Evolutionary conservation across 2,888 invertebrate genomes (phyloP).

Genomic region (Stenotaenia linearis): DNA sequence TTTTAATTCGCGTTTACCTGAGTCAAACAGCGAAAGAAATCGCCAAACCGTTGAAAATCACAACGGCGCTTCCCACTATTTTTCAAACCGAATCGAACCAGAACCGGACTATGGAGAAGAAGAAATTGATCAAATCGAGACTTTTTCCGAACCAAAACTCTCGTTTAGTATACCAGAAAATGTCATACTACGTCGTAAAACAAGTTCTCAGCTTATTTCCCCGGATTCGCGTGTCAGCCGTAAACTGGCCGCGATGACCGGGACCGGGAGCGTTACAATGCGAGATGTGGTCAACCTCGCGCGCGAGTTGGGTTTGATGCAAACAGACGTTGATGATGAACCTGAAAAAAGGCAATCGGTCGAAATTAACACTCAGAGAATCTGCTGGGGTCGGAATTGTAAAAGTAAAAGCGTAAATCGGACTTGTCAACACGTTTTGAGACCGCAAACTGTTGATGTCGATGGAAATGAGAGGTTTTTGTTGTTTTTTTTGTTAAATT

Average conservation of each 20-base stretch:
- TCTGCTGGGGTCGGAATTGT: neutral
- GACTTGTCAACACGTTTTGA: neutral
- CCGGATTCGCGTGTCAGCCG: neutral
- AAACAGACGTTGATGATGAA: neutral
- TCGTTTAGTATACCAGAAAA: neutral
- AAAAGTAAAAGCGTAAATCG: neutral
- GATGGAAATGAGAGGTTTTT: neutral
- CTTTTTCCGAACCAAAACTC: neutral
- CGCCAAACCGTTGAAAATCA: neutral
- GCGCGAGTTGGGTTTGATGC: neutral
- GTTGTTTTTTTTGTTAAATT: neutral
- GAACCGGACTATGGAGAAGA: neutral
- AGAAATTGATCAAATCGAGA: neutral
- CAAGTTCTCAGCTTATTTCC: neutral
- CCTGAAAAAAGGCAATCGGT: neutral
- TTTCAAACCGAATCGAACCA: neutral
- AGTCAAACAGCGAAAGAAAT: neutral
- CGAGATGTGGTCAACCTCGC: neutral
- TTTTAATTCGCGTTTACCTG: neutral
- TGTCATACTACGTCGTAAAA: neutral
- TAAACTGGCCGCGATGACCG: neutral
- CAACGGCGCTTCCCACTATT: neutral
- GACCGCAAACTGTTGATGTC: neutral
- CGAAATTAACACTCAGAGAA: neutral
- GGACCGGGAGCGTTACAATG: neutral